Evolutionary conservation across 1,140 invertebrate genomes (phyloP).

Genomic region (Wasmannia auropunctata): DNA sequence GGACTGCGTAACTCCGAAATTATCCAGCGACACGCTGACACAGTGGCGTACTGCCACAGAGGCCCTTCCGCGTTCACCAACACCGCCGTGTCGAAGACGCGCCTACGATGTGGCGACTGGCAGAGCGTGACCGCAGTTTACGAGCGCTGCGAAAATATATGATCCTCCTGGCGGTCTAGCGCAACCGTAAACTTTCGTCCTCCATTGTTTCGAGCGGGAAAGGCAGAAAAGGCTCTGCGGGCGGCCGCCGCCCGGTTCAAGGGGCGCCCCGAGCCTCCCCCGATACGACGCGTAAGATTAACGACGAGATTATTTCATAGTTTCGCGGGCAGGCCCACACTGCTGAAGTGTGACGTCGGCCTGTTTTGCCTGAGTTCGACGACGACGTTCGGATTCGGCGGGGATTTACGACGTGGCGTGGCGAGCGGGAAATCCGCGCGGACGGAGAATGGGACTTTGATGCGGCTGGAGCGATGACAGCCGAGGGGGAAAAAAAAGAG

Average conservation of each 20-base stretch:
- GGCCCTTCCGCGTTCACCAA: conserved; percentile 8
- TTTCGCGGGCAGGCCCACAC: conserved; percentile 55
- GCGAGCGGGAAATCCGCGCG: not conserved
- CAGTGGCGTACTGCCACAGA: conserved; percentile 50
- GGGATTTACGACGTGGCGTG: not conserved
- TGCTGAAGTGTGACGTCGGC: conserved; percentile 12
- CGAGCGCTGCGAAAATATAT: conserved; percentile 81
- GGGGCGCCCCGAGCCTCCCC: conserved; percentile 73
- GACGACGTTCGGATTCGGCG: conserved; percentile 22
- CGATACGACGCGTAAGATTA: conserved; percentile 80
- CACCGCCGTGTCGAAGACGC: conserved; percentile 10
- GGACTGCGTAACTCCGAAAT: conserved; percentile 39
- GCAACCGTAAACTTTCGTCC: conserved; percentile 81
- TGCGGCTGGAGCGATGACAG: not conserved
- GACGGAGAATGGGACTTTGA: not conserved
- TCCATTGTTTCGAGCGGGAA: conserved; percentile 81
- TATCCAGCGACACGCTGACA: conserved; percentile 65
- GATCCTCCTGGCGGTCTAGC: conserved; percentile 74
- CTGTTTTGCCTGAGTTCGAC: conserved; percentile 10
- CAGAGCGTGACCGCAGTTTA: conserved; percentile 78
- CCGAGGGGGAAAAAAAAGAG: not conserved
- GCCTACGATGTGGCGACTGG: conserved; percentile 68
- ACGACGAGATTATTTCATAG: conserved; percentile 78
- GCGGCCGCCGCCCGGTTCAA: conserved; percentile 66
- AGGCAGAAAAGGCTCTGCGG: conserved; percentile 60